A percentile compares a stretch with the other conserved stretches of the same genome.
Evolutionary conservation across 2,888 invertebrate genomes (phyloP).

Genomic region (Oasisia sp.): DNA sequence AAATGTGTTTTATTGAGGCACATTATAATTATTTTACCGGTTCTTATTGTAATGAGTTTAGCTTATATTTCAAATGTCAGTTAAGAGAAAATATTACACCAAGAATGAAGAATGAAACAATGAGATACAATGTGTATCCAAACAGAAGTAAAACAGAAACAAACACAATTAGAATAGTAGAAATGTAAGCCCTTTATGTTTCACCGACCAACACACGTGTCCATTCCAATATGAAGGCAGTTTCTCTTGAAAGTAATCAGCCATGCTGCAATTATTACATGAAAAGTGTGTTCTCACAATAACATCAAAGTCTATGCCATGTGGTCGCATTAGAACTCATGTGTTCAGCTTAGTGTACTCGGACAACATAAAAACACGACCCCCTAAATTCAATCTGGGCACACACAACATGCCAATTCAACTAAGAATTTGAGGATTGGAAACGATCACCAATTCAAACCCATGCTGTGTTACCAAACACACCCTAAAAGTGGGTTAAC

Average conservation of each 20-base stretch:
- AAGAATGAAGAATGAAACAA: too few relatives aligned
- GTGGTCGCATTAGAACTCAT: not conserved
- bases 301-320: not conserved
- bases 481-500: not conserved
- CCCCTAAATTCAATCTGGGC: not conserved
- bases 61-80: too few relatives aligned
- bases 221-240: not conserved
- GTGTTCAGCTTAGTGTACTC: not conserved
- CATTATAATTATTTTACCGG: too few relatives aligned
- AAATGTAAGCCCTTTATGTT: not conserved
- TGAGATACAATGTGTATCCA: too few relatives aligned
- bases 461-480: not conserved
- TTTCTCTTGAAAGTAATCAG: not conserved
- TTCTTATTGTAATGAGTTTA: too few relatives aligned
- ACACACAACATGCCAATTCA: not conserved
- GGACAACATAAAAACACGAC: not conserved
- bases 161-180: not conserved
- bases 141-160: too few relatives aligned
- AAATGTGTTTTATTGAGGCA: too few relatives aligned
- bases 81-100: too few relatives aligned
- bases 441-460: not conserved
- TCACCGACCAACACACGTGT: not conserved
- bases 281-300: not conserved
- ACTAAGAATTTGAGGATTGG: not conserved
- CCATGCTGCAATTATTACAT: not conserved